A percentile compares a stretch with the other conserved stretches of the same genome.
Evolutionary conservation across 2,888 invertebrate genomes (phyloP).

Genomic region (Arrhopalites spinosus): DNA sequence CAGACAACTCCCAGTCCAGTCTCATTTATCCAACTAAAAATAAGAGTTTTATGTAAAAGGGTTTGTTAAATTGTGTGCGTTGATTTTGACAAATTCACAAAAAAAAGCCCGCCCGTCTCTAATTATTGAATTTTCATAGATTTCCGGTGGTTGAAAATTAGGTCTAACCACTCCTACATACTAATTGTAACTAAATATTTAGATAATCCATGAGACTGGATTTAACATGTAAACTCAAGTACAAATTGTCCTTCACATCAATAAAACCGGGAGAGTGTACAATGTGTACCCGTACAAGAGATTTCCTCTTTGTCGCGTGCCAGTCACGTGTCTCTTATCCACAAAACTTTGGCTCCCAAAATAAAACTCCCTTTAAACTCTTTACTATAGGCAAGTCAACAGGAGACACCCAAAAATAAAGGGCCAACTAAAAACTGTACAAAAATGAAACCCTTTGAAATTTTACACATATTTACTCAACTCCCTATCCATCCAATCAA

Average conservation of each 20-base stretch:
- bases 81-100: constrained; percentile 6
- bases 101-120: not conserved
- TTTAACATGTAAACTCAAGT: not conserved
- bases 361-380: not conserved
- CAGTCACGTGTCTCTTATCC: not conserved
- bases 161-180: not conserved
- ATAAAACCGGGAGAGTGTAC: not conserved
- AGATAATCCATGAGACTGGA: constrained; percentile 37
- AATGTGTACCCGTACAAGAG: no score
- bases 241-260: not conserved
- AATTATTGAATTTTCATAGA: not conserved
- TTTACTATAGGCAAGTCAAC: no score
- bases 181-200: constrained; percentile 55
- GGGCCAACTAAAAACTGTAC: no score
- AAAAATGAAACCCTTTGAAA: no score
- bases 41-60: no score
- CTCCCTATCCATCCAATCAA: no score
- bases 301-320: constrained; percentile 21
- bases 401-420: no score
- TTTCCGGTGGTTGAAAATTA: constrained; percentile 21
- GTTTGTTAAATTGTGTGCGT: constrained; percentile 4
- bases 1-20: not conserved
- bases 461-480: no score
- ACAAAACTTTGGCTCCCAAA: not conserved
- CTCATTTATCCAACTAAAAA: no score